Conservation (phyloP, 1,140 invertebrate species). For the Dolichoris vasculosae region DNA sequence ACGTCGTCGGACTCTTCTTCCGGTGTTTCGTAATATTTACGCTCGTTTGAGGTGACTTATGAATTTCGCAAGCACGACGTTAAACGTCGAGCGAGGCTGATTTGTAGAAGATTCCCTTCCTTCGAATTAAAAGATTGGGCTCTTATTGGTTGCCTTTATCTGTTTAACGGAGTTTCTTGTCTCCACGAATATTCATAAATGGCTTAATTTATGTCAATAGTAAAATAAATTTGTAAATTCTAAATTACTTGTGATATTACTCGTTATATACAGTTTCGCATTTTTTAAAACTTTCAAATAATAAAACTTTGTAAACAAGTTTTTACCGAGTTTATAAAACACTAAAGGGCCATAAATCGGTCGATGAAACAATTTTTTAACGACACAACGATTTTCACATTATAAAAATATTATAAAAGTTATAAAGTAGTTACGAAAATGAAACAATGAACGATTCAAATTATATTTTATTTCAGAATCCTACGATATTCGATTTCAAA, state of each 20-base stretch:
- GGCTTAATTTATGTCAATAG: background rate
- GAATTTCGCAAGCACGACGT: background rate
- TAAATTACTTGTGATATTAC: background rate
- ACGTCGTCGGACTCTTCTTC: background rate
- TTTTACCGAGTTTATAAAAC: background rate
- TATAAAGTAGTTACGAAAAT: background rate
- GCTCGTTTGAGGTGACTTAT: constrained; percentile 12
- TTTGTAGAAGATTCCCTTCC: background rate
- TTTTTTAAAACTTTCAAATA: background rate
- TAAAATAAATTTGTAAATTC: background rate
- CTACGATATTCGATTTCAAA: background rate
- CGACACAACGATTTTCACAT: background rate
- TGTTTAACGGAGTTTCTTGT: background rate
- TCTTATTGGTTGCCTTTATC: background rate
- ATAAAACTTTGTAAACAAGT: background rate
- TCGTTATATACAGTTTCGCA: background rate
- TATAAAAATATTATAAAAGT: background rate
- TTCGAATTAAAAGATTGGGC: background rate
- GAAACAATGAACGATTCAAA: background rate
- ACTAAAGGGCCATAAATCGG: background rate
- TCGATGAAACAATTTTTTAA: background rate
- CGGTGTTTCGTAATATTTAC: background rate
- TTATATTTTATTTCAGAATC: background rate
- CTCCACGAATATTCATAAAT: background rate
- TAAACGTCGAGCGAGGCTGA: background rate